A percentile compares a stretch with the other conserved stretches of the same genome.
Evolutionary conservation across 1,140 invertebrate genomes (phyloP).

Genomic region (Teleopsis dalmanni): DNA sequence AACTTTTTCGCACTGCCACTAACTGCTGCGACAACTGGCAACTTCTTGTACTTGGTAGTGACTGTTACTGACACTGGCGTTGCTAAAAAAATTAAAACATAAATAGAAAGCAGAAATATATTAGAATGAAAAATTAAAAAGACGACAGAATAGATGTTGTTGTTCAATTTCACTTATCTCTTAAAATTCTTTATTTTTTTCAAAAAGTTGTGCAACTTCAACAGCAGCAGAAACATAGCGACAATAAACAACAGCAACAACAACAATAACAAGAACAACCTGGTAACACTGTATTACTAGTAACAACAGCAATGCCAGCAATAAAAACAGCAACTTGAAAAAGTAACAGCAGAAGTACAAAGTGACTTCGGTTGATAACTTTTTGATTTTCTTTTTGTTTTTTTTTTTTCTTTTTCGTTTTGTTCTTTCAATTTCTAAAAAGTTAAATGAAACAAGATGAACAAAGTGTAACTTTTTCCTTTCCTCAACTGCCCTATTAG

Average conservation of each 20-base stretch:
- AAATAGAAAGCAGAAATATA: conserved; percentile 1
- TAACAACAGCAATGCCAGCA: neutral
- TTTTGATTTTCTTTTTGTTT: neutral
- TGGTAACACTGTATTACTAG: neutral
- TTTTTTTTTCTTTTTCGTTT: neutral
- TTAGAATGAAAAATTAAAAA: too few relatives aligned
- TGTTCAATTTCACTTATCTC: too few relatives aligned
- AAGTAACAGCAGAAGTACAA: neutral
- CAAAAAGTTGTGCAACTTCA: too few relatives aligned
- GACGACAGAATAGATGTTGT: too few relatives aligned
- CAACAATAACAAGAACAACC: neutral
- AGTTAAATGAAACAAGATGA: too few relatives aligned
- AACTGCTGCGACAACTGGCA: neutral
- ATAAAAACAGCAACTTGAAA: neutral
- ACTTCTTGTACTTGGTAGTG: neutral
- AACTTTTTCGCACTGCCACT: too few relatives aligned
- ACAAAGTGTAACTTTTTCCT: too few relatives aligned
- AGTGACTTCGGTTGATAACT: neutral
- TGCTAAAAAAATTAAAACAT: neutral
- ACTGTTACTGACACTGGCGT: neutral
- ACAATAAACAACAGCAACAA: neutral
- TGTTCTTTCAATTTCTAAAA: too few relatives aligned
- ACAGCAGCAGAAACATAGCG: neutral
- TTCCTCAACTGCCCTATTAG: too few relatives aligned
- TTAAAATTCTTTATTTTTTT: too few relatives aligned